Evolutionary conservation across 2,797 vertebrate genomes (phyloP).

Genomic region (Monodelphis domestica): DNA sequence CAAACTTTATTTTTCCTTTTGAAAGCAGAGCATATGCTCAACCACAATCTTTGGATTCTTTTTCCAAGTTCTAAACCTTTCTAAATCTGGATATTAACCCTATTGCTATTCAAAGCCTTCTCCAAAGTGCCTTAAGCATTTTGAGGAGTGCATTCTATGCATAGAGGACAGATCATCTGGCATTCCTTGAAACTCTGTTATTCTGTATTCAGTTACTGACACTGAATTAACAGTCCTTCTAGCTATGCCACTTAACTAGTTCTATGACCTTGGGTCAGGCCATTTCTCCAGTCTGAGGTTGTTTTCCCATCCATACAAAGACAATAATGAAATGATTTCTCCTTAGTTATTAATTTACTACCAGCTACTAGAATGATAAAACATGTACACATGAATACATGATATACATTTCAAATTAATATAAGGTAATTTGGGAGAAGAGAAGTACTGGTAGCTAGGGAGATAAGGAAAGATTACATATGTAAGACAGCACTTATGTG

Average conservation of each 20-base stretch:
- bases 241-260: neutral
- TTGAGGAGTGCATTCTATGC: neutral
- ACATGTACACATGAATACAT: neutral
- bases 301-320: neutral
- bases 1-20: neutral
- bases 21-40: neutral
- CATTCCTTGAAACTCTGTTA: neutral
- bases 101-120: too few relatives aligned
- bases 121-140: neutral
- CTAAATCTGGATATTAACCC: neutral
- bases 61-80: neutral
- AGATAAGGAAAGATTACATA: neutral
- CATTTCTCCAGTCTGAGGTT: neutral
- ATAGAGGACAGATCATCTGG: neutral
- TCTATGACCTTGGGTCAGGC: neutral
- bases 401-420: neutral
- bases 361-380: neutral
- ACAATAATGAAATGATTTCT: neutral
- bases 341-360: neutral
- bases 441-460: neutral
- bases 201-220: neutral
- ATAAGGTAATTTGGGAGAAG: neutral
- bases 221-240: neutral
- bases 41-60: neutral
- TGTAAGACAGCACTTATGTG: neutral